Conservation (phyloP, 2,113 vertebrate species). For the Gymnobelideus leadbeateri region DNA sequence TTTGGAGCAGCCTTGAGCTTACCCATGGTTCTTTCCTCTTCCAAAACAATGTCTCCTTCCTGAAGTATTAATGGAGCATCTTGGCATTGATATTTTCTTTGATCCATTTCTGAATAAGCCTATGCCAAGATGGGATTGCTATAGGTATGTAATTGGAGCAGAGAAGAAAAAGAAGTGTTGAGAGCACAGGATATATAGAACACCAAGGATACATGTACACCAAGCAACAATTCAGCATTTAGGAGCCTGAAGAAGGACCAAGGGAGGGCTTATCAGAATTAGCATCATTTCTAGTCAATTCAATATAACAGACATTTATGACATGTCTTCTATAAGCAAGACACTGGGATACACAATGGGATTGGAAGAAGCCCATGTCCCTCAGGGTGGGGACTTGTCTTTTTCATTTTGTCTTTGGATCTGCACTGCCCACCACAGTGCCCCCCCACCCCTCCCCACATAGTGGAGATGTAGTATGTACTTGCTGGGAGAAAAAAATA, state of each 20-base stretch:
- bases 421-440: neutral
- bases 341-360: neutral
- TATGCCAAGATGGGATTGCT: neutral
- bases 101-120: neutral
- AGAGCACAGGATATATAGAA: neutral
- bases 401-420: too few relatives aligned
- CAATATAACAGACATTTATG: neutral
- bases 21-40: neutral
- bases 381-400: too few relatives aligned
- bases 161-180: too few relatives aligned
- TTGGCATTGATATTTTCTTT: neutral
- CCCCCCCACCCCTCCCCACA: too few relatives aligned
- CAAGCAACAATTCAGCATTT: neutral
- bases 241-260: neutral
- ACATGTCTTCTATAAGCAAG: neutral
- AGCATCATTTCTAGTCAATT: neutral
- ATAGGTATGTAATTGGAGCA: too few relatives aligned
- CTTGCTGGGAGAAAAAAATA: neutral
- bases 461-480: neutral
- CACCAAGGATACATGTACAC: neutral
- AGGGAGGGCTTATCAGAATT: neutral
- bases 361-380: fast-evolving
- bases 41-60: constrained; percentile 1
- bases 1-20: neutral
- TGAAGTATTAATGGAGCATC: constrained; percentile 23